Evolutionary conservation across 2,797 vertebrate species (phyloP).

Genomic region (Momotus momota): DNA sequence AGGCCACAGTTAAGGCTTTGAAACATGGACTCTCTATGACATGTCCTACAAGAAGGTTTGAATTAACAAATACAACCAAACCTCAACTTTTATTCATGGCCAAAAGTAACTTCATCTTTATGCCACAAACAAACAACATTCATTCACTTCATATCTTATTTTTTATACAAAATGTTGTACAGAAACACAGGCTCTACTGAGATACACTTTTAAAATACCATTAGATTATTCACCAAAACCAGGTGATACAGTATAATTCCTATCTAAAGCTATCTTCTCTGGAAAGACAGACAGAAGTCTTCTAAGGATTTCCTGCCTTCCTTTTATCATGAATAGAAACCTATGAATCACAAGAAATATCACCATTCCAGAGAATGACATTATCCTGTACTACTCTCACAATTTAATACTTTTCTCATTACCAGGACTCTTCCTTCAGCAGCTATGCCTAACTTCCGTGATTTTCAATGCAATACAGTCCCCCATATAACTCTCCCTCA

Average conservation of each 20-base stretch:
- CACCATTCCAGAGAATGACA: conserved; percentile 10
- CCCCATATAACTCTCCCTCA: neutral
- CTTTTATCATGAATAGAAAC: conserved; percentile 12
- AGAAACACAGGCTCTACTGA: neutral
- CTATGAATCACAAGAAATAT: conserved; percentile 2
- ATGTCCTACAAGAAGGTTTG: neutral
- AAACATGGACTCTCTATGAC: neutral
- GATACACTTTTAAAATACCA: conserved; percentile 23
- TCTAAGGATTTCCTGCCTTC: neutral
- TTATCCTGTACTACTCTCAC: conserved; percentile 11
- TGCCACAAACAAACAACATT: neutral
- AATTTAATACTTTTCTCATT: conserved; percentile 63
- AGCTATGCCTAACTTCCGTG: conserved; percentile 8
- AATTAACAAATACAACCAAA: neutral
- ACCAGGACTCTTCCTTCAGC: neutral
- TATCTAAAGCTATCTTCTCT: conserved; percentile 26
- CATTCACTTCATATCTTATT: neutral
- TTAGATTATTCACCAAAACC: conserved; percentile 41
- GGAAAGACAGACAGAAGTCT: conserved; percentile 15
- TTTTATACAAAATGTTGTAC: conserved; percentile 15
- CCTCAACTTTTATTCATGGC: neutral
- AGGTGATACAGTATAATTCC: neutral
- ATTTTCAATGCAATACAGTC: neutral
- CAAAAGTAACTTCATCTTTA: neutral
- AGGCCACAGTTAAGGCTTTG: neutral